Evolutionary conservation across 2,888 invertebrate genomes (phyloP), one percentile per base, ranked within the genome.

Genomic region (Macrophya annulata): DNA sequence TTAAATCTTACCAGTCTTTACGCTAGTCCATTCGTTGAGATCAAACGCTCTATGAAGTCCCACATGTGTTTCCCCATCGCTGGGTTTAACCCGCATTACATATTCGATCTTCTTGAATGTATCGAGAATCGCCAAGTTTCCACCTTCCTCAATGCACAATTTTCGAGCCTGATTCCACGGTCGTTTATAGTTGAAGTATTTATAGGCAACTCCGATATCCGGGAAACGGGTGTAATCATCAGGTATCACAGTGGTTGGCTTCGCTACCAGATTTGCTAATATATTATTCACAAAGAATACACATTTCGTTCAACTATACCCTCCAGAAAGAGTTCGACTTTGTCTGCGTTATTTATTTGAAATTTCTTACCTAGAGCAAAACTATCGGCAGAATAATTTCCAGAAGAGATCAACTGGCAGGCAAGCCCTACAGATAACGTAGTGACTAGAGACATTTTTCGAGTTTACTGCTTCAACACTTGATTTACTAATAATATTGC

Each of bases 181-280:
- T 0, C 10, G 17, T 10, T n/a, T 3, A 15, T 25, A 12, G 31
- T 25, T 12, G 10, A 21, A 31, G 25, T 65, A 65, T 79, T 79
- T 79, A 43, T 79, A 79, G 17, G 79, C 79, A 12, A 79, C n/a
- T 25, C 59, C 79, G 59, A 79, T 59, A 15, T 79, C 59, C 8
- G 31, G 31, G 62, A 59, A 79, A 9, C 5, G n/a, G 5, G 40
- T 43, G 40, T 79, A 79, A n/a, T 59, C 79, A 6, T 37, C 51
- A 3, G 77, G 77, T 17, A 74, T 9, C 10, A 31, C n/a, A 1
- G 45, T n/a, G 31, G 31, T 31, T 31, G 31, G 31, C 31, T 3
- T 31, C 3, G 31, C 31, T 3, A 31, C 31, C 31, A 31, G 31
- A 3, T 31, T 31, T 31, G 31, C 31, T 31, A 31, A 48, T 15